Evolutionary conservation across 2,888 invertebrate genomes (phyloP), one percentile per base, ranked within the genome.

Genomic region (Ommatoiulus sabulosus): DNA sequence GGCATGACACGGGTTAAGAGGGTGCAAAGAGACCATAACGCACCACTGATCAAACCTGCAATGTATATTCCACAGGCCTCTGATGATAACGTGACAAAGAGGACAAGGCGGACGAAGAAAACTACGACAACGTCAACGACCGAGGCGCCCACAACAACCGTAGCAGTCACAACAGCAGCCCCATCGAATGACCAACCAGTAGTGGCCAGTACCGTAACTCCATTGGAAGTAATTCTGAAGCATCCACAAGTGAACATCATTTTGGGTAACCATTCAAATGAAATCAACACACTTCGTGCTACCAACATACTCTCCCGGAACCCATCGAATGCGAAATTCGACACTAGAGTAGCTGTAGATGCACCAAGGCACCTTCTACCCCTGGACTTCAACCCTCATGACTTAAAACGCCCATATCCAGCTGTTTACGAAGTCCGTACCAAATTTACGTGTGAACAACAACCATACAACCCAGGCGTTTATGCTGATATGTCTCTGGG

Each of bases 401-500:
- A 88, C 7, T 43, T 89, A n/a, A 89, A 89, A 48, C 46, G 87
- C 84, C 87, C 87, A 43, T 89, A 89, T 35, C 89, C 89, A 87
- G 89, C 89, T 44, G 89, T 89, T 10, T 89, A 89, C 20, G 89
- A 89, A 89, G 89, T 89, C 46, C 80, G 85, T 3, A 89, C 89
- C 44, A 88, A 87, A 24, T 89, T 89, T 44, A 44, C 52, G 7
- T 89, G 89, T 46, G 89, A 88, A 84, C 87, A 89, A 88, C 89
- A 89, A 57, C 89, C 89, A 24, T 88, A 89, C 85, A 89, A 89
- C 44, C 89, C 89, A 24, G 89, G 89, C 85, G 89, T 89, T 43
- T 89, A 89, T 86, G 89, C 89, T 48, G 89, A 89, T 43, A 89
- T 89, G 89, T 89, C 89, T 52, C 44, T 89, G 44, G 89, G 89